Evolutionary conservation across 2,113 vertebrate genomes (phyloP), one percentile per base, ranked within the genome.

Genomic region (Herpailurus yagouaroundi): DNA sequence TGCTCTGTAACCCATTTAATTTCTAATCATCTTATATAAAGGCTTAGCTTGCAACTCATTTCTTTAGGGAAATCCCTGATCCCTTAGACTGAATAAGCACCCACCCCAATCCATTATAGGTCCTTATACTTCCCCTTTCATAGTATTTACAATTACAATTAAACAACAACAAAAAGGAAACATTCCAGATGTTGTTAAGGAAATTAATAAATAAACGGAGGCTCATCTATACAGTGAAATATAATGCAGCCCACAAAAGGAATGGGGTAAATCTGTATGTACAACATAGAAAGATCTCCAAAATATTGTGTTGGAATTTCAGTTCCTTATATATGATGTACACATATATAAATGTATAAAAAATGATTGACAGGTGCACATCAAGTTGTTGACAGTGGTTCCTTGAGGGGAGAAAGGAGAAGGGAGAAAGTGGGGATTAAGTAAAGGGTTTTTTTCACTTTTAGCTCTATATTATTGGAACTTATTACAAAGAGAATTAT

Each of bases 391-490:
- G 38, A 68, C 48, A 71, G 63, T 80, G 38, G 45, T 57, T 36
- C 80, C n/a, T 16, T 68, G 36, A 91, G 36, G n/a, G 15, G 8
- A 36, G 23, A 63, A 88, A 33, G 29, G 45, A 31, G 38, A 33
- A 10, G 33, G 33, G 12, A 45, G 7, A 25, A 83, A 55, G 33
- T 13, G 7, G 3, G 3, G 57, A 60, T 60, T 60, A 60, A 60
- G 57, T 60, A 60, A 60, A 60, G 19, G 6, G 19, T 60, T 60
- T 60, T 16, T 85, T 91, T 80, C 25, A 69, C 4, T 21, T 90
- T 82, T 93, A 79, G 60, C 81, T 96, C 21, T 38, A 82, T 23
- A 69, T 77, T 92, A 64, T 82, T 85, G 69, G 41, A 77, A 94
- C 41, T 41, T 92, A 80, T 63, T 77, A 79, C 73, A 91, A 12